phyloP scores from a whole-genome alignment of 2,113 vertebrate genomes.

The Formicarius rufipectus region DNA sequence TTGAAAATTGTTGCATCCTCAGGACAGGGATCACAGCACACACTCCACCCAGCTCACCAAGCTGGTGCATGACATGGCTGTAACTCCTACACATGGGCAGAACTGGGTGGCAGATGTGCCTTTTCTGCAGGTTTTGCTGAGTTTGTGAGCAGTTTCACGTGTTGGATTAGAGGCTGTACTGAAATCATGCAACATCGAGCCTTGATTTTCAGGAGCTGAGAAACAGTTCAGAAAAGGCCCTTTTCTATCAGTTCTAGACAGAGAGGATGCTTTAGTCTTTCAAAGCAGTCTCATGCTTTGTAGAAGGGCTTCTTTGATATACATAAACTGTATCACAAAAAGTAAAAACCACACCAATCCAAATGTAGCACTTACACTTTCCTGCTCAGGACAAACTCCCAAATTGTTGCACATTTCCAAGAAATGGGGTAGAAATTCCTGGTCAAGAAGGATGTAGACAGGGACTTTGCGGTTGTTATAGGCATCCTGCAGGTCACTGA shows the following conservation, averaged over 20 bases:
- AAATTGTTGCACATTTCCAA: slow-evolving; percentile 91
- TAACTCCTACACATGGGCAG: background rate
- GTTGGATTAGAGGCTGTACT: background rate
- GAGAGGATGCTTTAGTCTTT: background rate
- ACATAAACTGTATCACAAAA: background rate
- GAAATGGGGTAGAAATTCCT: slow-evolving; percentile 81
- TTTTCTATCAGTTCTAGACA: background rate
- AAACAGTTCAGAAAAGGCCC: background rate
- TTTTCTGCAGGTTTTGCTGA: background rate
- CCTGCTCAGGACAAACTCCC: slow-evolving; percentile 82
- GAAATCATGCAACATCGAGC: background rate
- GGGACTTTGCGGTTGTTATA: slow-evolving; percentile 80
- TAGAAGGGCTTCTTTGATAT: background rate
- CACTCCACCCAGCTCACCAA: background rate
- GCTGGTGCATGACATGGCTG: background rate
- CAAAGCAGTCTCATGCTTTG: background rate
- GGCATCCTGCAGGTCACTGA: slow-evolving; percentile 91
- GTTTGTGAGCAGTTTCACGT: background rate
- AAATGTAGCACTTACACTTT: slow-evolving; percentile 75
- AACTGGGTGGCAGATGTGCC: fast-evolving
- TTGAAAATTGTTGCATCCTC: background rate
- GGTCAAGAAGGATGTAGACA: slow-evolving; percentile 94
- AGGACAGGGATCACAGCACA: background rate
- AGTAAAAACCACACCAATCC: background rate
- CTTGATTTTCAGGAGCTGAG: background rate